Percentiles rank a stretch among this genome's conserved stretches.
Conservation (phyloP, 1,140 invertebrate species). For the Drosophila biarmipes region DNA sequence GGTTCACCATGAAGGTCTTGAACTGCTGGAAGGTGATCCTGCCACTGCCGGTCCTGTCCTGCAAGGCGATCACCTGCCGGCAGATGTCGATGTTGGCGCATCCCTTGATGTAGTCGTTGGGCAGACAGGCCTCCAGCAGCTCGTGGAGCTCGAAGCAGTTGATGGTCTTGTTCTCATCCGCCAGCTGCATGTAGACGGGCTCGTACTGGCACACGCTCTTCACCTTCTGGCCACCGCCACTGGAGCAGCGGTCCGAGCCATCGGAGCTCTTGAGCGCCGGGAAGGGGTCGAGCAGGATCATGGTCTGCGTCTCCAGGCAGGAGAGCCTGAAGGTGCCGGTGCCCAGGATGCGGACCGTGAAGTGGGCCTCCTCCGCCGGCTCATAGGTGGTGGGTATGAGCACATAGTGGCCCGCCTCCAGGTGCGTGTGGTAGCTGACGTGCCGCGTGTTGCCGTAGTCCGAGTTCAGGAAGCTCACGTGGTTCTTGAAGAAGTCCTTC, state of each 20-base stretch:
- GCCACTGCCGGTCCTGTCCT: conserved; percentile 93
- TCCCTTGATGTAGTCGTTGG: conserved; percentile 97
- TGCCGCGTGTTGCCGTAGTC: conserved; percentile 96
- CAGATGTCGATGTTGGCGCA: conserved; percentile 97
- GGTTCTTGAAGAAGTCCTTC: conserved; percentile 94
- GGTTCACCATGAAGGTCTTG: conserved; percentile 95
- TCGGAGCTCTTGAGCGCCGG: conserved; percentile 87
- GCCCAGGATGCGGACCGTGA: conserved; percentile 78
- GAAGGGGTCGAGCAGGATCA: conserved; percentile 92
- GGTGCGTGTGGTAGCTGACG: conserved; percentile 91
- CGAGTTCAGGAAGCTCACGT: conserved; percentile 94
- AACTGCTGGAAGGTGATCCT: conserved; percentile 94
- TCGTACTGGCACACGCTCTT: conserved; percentile 90
- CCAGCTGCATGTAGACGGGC: conserved; percentile 94
- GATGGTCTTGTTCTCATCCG: conserved; percentile 94
- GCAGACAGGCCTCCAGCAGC: conserved; percentile 94
- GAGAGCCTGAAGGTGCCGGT: conserved; percentile 69
- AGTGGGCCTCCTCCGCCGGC: conserved; percentile 92
- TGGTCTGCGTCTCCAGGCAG: conserved; percentile 89
- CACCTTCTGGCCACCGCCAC: conserved; percentile 45
- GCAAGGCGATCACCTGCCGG: conserved; percentile 93
- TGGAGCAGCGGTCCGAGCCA: conserved; percentile 32
- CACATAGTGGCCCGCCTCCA: conserved; percentile 93
- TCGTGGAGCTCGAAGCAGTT: conserved; percentile 97
- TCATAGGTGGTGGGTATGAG: conserved; percentile 96